Evolutionary conservation across 92 coral and sea anemone genomes (phyloP).

Genomic region (Zoanthus sociatus): DNA sequence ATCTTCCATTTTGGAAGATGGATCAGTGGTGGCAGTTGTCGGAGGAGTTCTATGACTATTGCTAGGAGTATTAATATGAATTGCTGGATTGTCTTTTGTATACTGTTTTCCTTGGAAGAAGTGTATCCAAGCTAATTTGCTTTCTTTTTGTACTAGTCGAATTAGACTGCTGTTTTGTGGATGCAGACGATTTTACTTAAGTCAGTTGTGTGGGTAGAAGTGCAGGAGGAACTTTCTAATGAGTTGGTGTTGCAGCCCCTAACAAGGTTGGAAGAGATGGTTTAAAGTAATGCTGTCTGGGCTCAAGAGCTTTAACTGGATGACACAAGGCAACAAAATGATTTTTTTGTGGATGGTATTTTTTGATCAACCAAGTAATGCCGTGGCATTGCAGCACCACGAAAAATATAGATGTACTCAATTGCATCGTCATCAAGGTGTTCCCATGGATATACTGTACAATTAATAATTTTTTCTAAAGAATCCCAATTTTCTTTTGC

Average conservation of each 20-base stretch:
- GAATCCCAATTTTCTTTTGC: slow-evolving; percentile 44
- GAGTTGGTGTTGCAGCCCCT: slow-evolving; percentile 24
- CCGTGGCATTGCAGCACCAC: slow-evolving; percentile 55
- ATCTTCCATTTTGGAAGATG: neutral
- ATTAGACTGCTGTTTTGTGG: slow-evolving; percentile 16
- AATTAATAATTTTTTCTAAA: slow-evolving; percentile 36
- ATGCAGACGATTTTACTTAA: slow-evolving; percentile 1
- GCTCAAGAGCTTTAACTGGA: slow-evolving; percentile 24
- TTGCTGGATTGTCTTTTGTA: slow-evolving; percentile 22
- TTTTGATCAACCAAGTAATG: slow-evolving; percentile 46
- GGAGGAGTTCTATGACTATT: neutral
- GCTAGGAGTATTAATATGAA: neutral
- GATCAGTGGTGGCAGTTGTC: slow-evolving; percentile 7
- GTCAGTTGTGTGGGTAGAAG: slow-evolving; percentile 12
- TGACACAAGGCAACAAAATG: slow-evolving; percentile 51
- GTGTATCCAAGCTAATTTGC: slow-evolving; percentile 34
- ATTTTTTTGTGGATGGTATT: slow-evolving; percentile 42
- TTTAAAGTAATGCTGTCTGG: slow-evolving; percentile 35
- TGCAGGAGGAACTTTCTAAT: slow-evolving; percentile 5
- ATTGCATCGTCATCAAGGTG: slow-evolving; percentile 13
- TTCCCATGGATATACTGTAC: slow-evolving; percentile 37
- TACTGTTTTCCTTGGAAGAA: slow-evolving; percentile 28
- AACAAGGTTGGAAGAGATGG: slow-evolving; percentile 15
- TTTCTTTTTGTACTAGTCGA: slow-evolving; percentile 43
- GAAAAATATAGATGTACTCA: slow-evolving; percentile 46